Evolutionary conservation across 2,888 invertebrate genomes (phyloP).

Genomic region (Cancer borealis): DNA sequence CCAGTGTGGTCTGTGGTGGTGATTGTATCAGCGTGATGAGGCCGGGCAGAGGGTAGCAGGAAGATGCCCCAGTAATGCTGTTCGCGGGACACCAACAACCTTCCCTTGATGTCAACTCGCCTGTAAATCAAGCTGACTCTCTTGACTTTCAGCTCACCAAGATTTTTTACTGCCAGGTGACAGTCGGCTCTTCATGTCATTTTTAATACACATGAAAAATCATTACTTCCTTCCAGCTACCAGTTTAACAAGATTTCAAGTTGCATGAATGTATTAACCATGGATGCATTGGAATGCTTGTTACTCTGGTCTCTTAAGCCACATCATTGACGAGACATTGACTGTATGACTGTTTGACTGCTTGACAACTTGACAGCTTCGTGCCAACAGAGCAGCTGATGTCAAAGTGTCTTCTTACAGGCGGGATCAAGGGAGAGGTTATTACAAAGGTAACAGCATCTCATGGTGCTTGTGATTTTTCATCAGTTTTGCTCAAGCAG

Average conservation of each 20-base stretch:
- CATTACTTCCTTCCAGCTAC: conserved; percentile 58
- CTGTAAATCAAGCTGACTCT: conserved; percentile 71
- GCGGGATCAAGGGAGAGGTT: conserved; percentile 75
- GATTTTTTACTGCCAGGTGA: conserved; percentile 66
- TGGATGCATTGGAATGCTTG: conserved; percentile 74
- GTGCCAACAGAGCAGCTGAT: conserved; percentile 75
- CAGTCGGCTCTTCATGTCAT: conserved; percentile 66
- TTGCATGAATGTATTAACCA: conserved; percentile 71
- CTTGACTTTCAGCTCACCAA: conserved; percentile 68
- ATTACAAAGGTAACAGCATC: conserved; percentile 74
- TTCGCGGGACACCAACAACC: conserved; percentile 71
- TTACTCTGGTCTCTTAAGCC: conserved; percentile 66
- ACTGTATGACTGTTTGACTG: conserved; percentile 67
- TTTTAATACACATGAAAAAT: conserved; percentile 55
- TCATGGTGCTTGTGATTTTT: conserved; percentile 72
- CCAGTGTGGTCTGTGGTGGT: conserved; percentile 54
- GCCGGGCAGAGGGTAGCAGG: conserved; percentile 65
- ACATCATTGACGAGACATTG: conserved; percentile 65
- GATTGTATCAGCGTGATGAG: conserved; percentile 61
- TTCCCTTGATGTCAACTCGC: conserved; percentile 74
- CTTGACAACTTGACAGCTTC: conserved; percentile 66
- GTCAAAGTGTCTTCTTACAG: conserved; percentile 75
- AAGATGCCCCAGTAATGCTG: conserved; percentile 67
- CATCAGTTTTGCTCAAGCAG: conserved; percentile 70
- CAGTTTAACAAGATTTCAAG: conserved; percentile 68